Base-by-base conservation (phyloP, 2,888 invertebrate genomes). In the Graphium colonna region DNA sequence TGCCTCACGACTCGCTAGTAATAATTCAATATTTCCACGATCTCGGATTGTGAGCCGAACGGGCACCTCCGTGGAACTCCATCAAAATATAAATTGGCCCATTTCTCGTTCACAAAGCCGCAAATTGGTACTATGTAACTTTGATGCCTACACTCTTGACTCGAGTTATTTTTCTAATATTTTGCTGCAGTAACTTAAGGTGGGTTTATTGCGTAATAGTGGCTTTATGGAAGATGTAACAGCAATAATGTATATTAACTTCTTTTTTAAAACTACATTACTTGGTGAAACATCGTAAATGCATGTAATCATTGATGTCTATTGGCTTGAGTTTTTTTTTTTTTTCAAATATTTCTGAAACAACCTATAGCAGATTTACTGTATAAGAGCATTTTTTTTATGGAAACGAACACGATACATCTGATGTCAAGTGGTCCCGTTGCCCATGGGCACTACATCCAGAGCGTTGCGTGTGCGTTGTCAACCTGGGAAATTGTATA, bases 1-100 rank as follows among this genome's bases (percentile, higher is more conserved):
- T 13, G 18, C 21, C 53, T 53, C 57, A 56, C 59, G 49, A 62
- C 56, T 52, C 57, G 56, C 56, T 47, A 59, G 61, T 57, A 64
- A 68, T 70, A 70, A 68, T 63, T 65, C 63, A 64, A 69, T 69
- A 68, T 68, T 64, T 63, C 58, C 57, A 55, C 61, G 60, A 47
- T 60, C 47, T 54, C 52, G 57, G 61, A 60, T 62, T 52, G 63
- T 55, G 59, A 61, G 46, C 59, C 55, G 58, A 61, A 45, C 56
- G 47, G 53, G 48, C 51, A 56, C 42, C 55, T 51, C 49, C 47
- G 50, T 53, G 50, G 58, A 65, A 61, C 59, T 65, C 58, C 56
- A 59, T 63, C 60, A 63, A 64, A 62, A 64, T 63, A 67, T 58
- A 59, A 36, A 28, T 52, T 51, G 40, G 39, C 44, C 28, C 49